Percentiles rank a stretch among this genome's conserved stretches.
Evolutionary conservation across 1,140 invertebrate species (phyloP).

Genomic region (Bombus picipes): DNA sequence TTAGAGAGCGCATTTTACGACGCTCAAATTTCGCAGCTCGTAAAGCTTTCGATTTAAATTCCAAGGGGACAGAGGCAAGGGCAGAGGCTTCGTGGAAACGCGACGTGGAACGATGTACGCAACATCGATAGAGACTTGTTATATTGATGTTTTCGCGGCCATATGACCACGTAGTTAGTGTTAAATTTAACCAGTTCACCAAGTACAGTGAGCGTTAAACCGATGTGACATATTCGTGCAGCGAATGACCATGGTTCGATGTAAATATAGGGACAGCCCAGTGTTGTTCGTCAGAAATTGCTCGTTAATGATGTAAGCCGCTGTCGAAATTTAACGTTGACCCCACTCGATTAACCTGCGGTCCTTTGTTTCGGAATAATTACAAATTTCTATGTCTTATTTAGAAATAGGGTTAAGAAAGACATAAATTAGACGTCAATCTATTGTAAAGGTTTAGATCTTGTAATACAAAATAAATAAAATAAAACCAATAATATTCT

Average conservation of each 20-base stretch:
- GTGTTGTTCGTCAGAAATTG: slow-evolving; percentile 51
- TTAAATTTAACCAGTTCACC: slow-evolving; percentile 61
- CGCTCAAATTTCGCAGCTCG: slow-evolving; percentile 44
- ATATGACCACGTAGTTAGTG: slow-evolving; percentile 46
- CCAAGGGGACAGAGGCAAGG: not conserved
- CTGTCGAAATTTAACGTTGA: slow-evolving; percentile 42
- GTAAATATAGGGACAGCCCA: slow-evolving; percentile 58
- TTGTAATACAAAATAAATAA: no score
- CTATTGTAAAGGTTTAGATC: no score
- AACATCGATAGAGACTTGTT: slow-evolving; percentile 11
- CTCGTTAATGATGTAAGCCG: slow-evolving; percentile 61
- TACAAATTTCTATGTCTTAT: not conserved
- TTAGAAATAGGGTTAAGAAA: no score
- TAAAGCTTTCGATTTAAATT: slow-evolving; percentile 58
- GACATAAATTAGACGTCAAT: no score
- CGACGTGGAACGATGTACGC: not conserved
- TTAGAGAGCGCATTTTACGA: slow-evolving; percentile 27
- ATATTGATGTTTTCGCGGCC: slow-evolving; percentile 52
- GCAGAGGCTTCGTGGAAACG: not conserved
- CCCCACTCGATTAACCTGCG: slow-evolving; percentile 21
- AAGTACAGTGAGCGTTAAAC: slow-evolving; percentile 11
- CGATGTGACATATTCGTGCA: slow-evolving; percentile 10
- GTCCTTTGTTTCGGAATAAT: not conserved
- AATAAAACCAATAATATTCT: no score
- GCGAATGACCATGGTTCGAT: slow-evolving; percentile 36